phyloP scores from a whole-genome alignment of 1,140 invertebrate species.

The Calycopis cecrops region DNA sequence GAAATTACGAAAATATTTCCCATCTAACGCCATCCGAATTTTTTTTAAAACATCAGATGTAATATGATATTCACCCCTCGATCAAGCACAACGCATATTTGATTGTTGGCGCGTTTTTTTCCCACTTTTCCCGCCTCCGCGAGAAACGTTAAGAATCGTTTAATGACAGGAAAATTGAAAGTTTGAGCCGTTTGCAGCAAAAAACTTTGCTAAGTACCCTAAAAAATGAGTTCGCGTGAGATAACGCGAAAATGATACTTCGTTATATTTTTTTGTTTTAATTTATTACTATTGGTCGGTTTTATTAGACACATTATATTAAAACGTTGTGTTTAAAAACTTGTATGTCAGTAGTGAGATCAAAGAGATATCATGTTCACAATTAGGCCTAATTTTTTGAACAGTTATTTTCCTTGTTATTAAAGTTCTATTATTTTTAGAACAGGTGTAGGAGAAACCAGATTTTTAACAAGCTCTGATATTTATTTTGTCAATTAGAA shows the following conservation, averaged over 20 bases:
- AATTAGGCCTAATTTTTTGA: no score
- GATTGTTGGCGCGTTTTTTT: slow-evolving; percentile 34
- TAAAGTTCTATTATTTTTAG: no score
- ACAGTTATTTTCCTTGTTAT: no score
- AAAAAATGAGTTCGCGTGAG: slow-evolving; percentile 42
- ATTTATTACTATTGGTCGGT: neutral
- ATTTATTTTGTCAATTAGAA: no score
- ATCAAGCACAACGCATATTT: slow-evolving; percentile 39
- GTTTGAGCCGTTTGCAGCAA: slow-evolving; percentile 40
- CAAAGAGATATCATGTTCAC: no score
- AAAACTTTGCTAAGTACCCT: slow-evolving; percentile 46
- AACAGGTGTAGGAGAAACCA: no score
- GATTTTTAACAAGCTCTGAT: no score
- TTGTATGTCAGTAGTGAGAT: no score
- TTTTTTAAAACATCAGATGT: slow-evolving; percentile 6
- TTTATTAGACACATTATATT: no score
- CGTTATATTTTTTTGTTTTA: slow-evolving; percentile 18
- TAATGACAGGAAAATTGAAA: slow-evolving; percentile 63
- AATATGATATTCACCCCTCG: slow-evolving; percentile 25
- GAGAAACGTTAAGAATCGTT: slow-evolving; percentile 43
- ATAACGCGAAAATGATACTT: slow-evolving; percentile 44
- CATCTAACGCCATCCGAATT: neutral
- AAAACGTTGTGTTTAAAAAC: no score
- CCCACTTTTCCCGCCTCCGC: slow-evolving; percentile 28
- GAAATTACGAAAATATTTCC: no score